Percentiles rank a stretch among this genome's conserved stretches.
Evolutionary conservation across 1,140 invertebrate species (phyloP).

Genomic region (Parasteatoda tepidariorum): DNA sequence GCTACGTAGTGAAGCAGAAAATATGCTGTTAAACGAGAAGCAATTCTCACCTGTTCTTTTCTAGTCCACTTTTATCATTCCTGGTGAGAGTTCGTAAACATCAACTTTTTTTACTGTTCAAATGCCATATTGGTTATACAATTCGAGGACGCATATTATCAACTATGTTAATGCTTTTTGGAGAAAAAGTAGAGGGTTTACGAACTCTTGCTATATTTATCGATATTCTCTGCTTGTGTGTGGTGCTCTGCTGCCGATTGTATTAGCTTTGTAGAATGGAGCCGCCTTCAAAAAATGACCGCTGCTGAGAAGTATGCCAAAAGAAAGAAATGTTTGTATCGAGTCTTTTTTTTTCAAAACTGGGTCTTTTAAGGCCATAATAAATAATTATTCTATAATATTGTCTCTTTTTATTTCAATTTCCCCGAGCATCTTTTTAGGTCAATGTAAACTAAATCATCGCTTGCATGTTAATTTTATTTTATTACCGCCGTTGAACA

Average conservation of each 20-base stretch:
- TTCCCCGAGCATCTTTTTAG: too few relatives aligned
- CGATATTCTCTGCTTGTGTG: not conserved
- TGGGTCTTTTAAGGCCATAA: not conserved
- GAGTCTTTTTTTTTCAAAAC: not conserved
- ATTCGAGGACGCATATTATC: too few relatives aligned
- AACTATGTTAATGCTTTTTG: too few relatives aligned
- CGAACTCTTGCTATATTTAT: not conserved
- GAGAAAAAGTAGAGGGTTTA: too few relatives aligned
- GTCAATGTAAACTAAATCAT: too few relatives aligned
- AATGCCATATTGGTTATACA: too few relatives aligned
- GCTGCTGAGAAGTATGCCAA: not conserved
- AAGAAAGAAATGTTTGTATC: not conserved
- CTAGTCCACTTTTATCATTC: not conserved
- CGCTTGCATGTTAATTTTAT: too few relatives aligned
- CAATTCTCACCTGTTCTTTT: not conserved
- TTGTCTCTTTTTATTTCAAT: too few relatives aligned
- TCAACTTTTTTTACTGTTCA: too few relatives aligned
- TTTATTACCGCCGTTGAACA: too few relatives aligned
- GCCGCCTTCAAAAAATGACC: not conserved
- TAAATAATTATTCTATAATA: not conserved
- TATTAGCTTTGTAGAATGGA: not conserved
- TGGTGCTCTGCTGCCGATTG: not conserved
- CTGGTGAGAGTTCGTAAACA: too few relatives aligned
- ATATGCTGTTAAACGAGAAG: not conserved
- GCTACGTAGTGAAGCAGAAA: not conserved